Conservation (phyloP, 2,113 vertebrate genomes). For the Trematocara unimaculatum region DNA sequence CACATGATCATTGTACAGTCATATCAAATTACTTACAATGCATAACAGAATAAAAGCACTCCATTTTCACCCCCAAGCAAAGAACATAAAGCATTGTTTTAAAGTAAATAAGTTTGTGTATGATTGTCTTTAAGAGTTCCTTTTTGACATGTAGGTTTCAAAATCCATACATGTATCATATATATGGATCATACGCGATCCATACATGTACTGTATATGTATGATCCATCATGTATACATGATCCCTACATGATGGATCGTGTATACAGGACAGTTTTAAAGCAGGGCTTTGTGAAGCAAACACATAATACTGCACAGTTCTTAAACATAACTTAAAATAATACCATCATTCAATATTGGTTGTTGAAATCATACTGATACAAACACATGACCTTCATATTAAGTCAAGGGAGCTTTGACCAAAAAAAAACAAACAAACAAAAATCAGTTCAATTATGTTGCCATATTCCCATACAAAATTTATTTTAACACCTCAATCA, state of each 20-base stretch:
- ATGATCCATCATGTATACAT: not conserved
- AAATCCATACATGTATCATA: not conserved
- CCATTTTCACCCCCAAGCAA: not conserved
- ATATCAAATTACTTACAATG: not conserved
- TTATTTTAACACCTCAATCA: not conserved
- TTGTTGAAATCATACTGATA: constrained; percentile 15
- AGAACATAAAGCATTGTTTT: constrained; percentile 30
- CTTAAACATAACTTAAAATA: constrained; percentile 50
- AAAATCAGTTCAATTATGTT: not conserved
- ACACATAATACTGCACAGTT: constrained; percentile 52
- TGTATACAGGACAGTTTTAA: not conserved
- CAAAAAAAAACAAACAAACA: not conserved
- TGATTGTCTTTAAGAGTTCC: constrained; percentile 45
- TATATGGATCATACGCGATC: not conserved
- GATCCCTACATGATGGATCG: not conserved
- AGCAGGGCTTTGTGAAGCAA: constrained; percentile 23
- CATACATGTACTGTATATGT: not conserved
- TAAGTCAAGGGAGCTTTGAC: not conserved
- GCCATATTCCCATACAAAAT: not conserved
- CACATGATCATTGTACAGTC: not conserved
- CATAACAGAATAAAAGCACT: not conserved
- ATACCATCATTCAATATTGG: constrained; percentile 18
- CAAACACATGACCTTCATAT: constrained; percentile 3
- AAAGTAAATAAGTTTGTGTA: constrained; percentile 6
- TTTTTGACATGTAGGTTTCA: not conserved